Percentiles rank a stretch among this genome's conserved stretches.
phyloP scores from a whole-genome alignment of 2,888 invertebrate species.

The Drosophila rubida region DNA sequence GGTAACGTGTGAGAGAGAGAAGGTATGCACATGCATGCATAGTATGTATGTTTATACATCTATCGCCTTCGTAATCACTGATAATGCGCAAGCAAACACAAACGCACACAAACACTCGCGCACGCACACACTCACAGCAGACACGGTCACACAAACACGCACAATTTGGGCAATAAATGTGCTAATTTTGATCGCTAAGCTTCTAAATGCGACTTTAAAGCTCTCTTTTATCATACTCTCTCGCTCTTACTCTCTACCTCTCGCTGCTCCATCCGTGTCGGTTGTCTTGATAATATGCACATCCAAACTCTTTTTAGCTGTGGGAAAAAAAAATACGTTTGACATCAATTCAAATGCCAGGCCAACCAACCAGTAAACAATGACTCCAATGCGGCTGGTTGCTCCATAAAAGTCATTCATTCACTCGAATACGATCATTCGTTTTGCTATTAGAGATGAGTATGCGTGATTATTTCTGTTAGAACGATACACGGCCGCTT shows the following conservation, averaged over 20 bases:
- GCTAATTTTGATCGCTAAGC: constrained; percentile 59
- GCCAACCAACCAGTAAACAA: constrained; percentile 9
- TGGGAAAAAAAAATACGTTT: constrained; percentile 32
- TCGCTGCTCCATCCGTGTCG: constrained; percentile 1
- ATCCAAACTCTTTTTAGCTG: constrained; percentile 8
- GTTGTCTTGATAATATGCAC: constrained; percentile 7
- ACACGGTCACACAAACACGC: constrained; percentile 36
- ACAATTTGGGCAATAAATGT: constrained; percentile 58
- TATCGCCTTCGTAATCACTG: constrained; percentile 62
- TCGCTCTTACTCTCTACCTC: background rate
- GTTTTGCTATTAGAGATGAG: constrained; percentile 57
- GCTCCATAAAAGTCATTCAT: constrained; percentile 54
- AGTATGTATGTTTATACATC: constrained; percentile 22
- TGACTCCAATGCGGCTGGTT: constrained; percentile 12
- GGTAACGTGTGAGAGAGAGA: background rate
- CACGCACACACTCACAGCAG: background rate
- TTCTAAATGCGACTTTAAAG: constrained; percentile 22
- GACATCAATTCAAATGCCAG: constrained; percentile 52
- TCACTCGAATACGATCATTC: constrained; percentile 42
- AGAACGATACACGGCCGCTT: background rate
- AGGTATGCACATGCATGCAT: constrained; percentile 16
- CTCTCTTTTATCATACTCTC: background rate
- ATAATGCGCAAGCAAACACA: constrained; percentile 50
- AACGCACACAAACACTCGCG: constrained; percentile 17
- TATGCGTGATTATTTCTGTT: background rate